These are phyloP conservation scores for Hipparchia semele DNA, from an alignment of 2,888 invertebrate species.

Conservation along the genomic window DNA sequence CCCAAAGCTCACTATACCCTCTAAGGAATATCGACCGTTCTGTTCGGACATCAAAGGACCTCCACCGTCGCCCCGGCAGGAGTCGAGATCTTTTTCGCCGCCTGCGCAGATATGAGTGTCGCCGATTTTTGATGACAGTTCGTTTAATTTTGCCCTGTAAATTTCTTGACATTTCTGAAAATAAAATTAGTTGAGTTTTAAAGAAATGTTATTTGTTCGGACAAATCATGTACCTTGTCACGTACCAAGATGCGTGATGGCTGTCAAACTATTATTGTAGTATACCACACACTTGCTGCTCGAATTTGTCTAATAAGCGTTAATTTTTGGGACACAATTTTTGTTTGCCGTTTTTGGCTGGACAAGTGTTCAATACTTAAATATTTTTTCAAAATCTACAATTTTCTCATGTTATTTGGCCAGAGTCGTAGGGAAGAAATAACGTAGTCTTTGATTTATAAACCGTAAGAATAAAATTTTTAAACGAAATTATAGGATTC, in stretches of 20 bases:
- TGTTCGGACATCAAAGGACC: slow-evolving; percentile 82
- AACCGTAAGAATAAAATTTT: too few species aligned
- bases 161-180: slow-evolving; percentile 41
- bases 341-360: too few species aligned
- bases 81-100: slow-evolving; percentile 80
- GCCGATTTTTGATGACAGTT: slow-evolving; percentile 32
- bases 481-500: not conserved
- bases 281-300: too few species aligned
- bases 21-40: slow-evolving; percentile 36
- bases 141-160: slow-evolving; percentile 27
- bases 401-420: too few species aligned
- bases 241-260: too few species aligned
- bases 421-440: too few species aligned
- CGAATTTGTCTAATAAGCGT: too few species aligned
- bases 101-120: slow-evolving; percentile 59
- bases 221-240: not conserved
- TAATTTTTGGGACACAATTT: too few species aligned
- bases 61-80: slow-evolving; percentile 87
- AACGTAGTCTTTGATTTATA: too few species aligned
- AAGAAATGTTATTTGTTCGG: not conserved
- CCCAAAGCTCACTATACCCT: slow-evolving; percentile 46
- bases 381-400: too few species aligned
- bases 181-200: not conserved
- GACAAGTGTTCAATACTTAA: too few species aligned
- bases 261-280: too few species aligned